These are phyloP conservation scores for Mythimna impura DNA, from an alignment of 2,888 invertebrate genomes.

Conservation along the genomic window DNA sequence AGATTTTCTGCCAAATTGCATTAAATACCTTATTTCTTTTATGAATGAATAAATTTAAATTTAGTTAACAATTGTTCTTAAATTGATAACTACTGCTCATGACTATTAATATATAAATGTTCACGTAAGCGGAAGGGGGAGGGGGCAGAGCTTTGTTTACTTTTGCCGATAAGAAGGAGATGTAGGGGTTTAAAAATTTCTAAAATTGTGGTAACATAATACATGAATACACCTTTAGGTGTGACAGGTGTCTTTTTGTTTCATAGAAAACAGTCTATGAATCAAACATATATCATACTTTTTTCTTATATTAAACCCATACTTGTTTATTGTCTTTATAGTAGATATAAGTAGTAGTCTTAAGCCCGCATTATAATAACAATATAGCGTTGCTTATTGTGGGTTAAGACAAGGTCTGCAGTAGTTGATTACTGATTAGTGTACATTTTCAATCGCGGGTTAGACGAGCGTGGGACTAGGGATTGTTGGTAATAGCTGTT, in stretches of 20 bases:
- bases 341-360: conserved; percentile 1
- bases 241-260: no score
- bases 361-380: conserved; percentile 52
- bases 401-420: conserved; percentile 69
- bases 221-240: not conserved
- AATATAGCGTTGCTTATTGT: conserved; percentile 50
- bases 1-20: no score
- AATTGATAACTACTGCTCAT: no score
- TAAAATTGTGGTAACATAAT: no score
- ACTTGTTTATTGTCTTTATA: conserved; percentile 27
- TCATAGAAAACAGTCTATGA: conserved; percentile 20
- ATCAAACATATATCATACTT: conserved; percentile 13
- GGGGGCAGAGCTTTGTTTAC: no score
- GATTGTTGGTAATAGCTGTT: conserved; percentile 77
- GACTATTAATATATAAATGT: no score
- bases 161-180: no score
- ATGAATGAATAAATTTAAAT: no score
- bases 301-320: conserved; percentile 13
- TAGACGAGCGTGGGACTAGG: conserved; percentile 81
- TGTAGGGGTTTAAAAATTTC: no score
- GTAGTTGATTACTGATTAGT: conserved; percentile 70
- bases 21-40: no score
- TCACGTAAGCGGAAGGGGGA: no score
- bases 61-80: no score
- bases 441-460: conserved; percentile 73